phyloP scores from a whole-genome alignment of 2,797 vertebrate genomes.

The Thripadectes ignobilis region DNA sequence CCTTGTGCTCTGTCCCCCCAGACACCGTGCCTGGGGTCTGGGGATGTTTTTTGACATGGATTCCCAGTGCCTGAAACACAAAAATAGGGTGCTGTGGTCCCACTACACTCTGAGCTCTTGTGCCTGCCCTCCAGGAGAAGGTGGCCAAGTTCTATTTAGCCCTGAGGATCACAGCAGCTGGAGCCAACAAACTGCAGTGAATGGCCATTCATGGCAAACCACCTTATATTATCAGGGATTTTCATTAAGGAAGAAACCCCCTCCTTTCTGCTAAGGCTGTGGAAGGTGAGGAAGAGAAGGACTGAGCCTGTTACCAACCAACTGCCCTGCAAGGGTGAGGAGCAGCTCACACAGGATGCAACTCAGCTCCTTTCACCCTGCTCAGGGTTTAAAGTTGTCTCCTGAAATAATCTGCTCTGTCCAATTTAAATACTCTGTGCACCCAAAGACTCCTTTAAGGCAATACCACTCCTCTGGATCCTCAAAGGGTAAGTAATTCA shows the following conservation, averaged over 20 bases:
- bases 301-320: neutral
- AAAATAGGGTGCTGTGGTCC: neutral
- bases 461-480: neutral
- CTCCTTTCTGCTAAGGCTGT: neutral
- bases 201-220: neutral
- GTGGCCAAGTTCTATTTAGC: neutral
- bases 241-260: neutral
- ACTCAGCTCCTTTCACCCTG: neutral
- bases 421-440: rapidly evolving
- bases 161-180: neutral
- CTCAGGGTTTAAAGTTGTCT: neutral
- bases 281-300: neutral
- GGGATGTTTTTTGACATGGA: neutral
- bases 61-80: rapidly evolving
- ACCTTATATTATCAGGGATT: neutral
- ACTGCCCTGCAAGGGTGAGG: neutral
- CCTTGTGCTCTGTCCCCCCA: rapidly evolving
- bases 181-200: neutral
- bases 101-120: neutral
- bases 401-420: neutral
- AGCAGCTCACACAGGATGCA: neutral
- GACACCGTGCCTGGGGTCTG: neutral
- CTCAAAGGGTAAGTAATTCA: neutral
- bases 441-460: neutral
- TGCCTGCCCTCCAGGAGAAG: neutral